Percentiles rank a stretch among this genome's conserved stretches.
phyloP scores from a whole-genome alignment of 1,140 invertebrate species.

The Steinernema khuongi region DNA sequence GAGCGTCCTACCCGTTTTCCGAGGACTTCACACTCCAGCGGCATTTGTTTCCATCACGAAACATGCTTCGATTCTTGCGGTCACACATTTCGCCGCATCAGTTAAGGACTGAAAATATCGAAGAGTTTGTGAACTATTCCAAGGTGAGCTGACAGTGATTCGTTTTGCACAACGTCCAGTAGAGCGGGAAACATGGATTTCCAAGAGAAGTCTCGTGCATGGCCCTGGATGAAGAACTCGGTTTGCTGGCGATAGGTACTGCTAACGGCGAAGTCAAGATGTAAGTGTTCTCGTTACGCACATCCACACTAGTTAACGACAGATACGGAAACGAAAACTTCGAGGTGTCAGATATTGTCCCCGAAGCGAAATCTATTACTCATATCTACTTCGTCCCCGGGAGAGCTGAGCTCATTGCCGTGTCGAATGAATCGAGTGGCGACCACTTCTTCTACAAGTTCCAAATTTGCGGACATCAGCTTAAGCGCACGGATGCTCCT shows the following conservation, averaged over 20 bases:
- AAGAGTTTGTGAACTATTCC: background rate
- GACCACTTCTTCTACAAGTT: slow-evolving; percentile 11
- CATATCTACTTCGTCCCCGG: background rate
- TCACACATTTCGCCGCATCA: slow-evolving; percentile 9
- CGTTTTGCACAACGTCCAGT: background rate
- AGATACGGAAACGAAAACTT: background rate
- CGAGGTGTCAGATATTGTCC: background rate
- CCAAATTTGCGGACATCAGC: background rate
- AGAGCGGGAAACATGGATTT: background rate
- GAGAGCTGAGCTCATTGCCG: background rate
- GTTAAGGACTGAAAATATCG: background rate
- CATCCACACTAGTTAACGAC: background rate
- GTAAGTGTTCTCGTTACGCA: background rate
- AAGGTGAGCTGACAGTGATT: background rate
- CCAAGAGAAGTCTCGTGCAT: background rate
- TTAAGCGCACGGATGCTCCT: background rate
- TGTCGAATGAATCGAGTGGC: background rate
- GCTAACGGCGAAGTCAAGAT: background rate
- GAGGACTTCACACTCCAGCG: too few relatives aligned
- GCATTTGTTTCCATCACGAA: too few relatives aligned
- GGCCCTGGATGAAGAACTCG: background rate
- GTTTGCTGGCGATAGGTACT: background rate
- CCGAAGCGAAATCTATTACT: background rate
- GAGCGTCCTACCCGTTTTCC: too few relatives aligned
- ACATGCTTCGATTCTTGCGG: background rate